phyloP scores from a whole-genome alignment of 1,140 invertebrate genomes.

The Holcopasites calliopsidis region DNA sequence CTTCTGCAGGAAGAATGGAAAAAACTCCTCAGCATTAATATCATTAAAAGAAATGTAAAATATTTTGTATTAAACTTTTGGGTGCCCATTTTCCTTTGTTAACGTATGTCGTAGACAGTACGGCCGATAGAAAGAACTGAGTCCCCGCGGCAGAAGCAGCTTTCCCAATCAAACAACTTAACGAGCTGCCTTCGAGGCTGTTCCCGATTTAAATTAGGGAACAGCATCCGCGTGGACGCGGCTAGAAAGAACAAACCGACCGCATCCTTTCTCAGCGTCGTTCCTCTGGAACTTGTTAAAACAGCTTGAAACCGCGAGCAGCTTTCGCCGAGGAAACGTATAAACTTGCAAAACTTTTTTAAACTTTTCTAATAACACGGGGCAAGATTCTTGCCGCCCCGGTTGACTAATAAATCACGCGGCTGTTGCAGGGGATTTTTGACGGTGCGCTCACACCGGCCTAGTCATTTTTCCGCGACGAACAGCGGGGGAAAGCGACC shows the following conservation, averaged over 20 bases:
- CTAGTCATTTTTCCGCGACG: neutral
- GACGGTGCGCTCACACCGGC: neutral
- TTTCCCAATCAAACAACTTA: constrained; percentile 31
- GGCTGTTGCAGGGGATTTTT: neutral
- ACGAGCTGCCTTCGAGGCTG: constrained; percentile 9
- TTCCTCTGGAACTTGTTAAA: constrained; percentile 9
- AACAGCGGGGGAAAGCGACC: too few relatives aligned
- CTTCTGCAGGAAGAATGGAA: neutral
- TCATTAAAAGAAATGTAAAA: too few relatives aligned
- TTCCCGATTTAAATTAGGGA: constrained; percentile 47
- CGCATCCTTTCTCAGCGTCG: neutral
- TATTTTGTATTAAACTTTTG: too few relatives aligned
- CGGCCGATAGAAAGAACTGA: neutral
- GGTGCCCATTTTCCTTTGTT: too few relatives aligned
- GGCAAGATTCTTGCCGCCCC: neutral
- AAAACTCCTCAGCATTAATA: neutral
- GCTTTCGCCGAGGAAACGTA: neutral
- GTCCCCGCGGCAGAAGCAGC: neutral
- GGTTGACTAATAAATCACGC: neutral
- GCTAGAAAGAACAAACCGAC: constrained; percentile 10
- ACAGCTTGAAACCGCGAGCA: neutral
- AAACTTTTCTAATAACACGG: constrained; percentile 26
- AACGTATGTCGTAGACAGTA: too few relatives aligned
- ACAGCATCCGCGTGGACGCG: neutral
- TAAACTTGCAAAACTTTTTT: constrained; percentile 12